Conservation (phyloP, 2,888 invertebrate species). For the Thera britannica region DNA sequence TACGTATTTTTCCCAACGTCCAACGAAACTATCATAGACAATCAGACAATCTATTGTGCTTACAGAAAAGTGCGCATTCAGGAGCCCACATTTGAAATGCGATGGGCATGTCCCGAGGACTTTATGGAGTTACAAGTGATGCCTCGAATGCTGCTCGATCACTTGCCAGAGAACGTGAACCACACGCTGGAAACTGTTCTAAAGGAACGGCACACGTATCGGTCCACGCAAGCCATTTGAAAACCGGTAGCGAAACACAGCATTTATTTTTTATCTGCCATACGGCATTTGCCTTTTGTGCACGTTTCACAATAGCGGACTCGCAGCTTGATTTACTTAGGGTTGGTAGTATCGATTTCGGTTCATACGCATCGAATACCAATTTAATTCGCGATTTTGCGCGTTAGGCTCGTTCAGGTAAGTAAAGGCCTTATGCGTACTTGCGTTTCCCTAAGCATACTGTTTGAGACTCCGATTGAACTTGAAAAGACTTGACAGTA, state of each 20-base stretch:
- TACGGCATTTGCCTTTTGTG: conserved; percentile 21
- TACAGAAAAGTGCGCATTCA: conserved; percentile 86
- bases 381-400: not conserved
- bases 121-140: conserved; percentile 93
- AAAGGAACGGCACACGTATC: conserved; percentile 78
- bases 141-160: conserved; percentile 94
- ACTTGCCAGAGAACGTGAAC: conserved; percentile 92
- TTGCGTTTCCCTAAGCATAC: not conserved
- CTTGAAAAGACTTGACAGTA: conserved; percentile 36
- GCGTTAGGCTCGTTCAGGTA: not conserved
- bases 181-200: conserved; percentile 88
- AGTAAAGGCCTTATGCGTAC: not conserved
- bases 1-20: too few species aligned
- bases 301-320: not conserved
- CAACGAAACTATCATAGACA: too few species aligned
- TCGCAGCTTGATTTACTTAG: not conserved
- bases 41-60: not conserved
- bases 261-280: conserved; percentile 37
- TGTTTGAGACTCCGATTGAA: conserved; percentile 7
- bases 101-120: conserved; percentile 92
- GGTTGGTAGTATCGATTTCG: not conserved
- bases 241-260: conserved; percentile 29
- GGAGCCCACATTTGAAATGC: conserved; percentile 89
- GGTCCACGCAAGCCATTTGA: conserved; percentile 68
- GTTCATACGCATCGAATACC: not conserved